Evolutionary conservation across 2,888 invertebrate genomes (phyloP), one percentile per base, ranked within the genome.

Genomic region (Thera obeliscata): DNA sequence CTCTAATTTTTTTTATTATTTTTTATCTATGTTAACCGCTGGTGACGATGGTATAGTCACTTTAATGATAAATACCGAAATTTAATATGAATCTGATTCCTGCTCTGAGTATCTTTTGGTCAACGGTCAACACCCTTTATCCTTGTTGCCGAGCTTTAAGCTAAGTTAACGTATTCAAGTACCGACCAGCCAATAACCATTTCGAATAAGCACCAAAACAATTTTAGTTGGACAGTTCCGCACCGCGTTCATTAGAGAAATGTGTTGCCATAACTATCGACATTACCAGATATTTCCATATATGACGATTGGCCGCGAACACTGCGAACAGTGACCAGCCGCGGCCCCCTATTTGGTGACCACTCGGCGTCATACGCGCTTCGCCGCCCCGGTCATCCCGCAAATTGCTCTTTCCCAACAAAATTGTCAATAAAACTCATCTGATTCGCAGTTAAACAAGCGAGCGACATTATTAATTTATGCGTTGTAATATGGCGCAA

Each of bases 351-450:
- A 87, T 90, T 89, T 87, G 90, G 87, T 87, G 87, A 90, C 87
- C 92, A 90, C 93, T 91, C 87, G 91, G 88, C 88, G 88, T 87
- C 89, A 83, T 86, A 83, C 85, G 84, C 83, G 89, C 87, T 86
- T 89, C 35, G 43, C 56, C 55, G 55, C 83, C 84, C 85, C 83
- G 91, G 87, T 86, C 90, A 91, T 93, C 88, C 93, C 93, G 87
- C 93, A 93, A 93, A 93, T 93, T 93, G 92, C 93, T 88, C 91
- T 92, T 90, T 90, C 89, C 90, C 89, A 91, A 89, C 93, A 89
- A 92, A 90, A 93, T 93, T 93, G 93, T 91, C 93, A 93, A 93
- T 93, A 93, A 93, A 93, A 93, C 90, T 93, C 93, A 92, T 93
- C 92, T 89, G 92, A 93, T 92, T 93, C 93, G 92, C 92, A 93